These are phyloP conservation scores for Micromesistius poutassou DNA, from an alignment of 2,797 vertebrate genomes.

Conservation along the genomic window DNA sequence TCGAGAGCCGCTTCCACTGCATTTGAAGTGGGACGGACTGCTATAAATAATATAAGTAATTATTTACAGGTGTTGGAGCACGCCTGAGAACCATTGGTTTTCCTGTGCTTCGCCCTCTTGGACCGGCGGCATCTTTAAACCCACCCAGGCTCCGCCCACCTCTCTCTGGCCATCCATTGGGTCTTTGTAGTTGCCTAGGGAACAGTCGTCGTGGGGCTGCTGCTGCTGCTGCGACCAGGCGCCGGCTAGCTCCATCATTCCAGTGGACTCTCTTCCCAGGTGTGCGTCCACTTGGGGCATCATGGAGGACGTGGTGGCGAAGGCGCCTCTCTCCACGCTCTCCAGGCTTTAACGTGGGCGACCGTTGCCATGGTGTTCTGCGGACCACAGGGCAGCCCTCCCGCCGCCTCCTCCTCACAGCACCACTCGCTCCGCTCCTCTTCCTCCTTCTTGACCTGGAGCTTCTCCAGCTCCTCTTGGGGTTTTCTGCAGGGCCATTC, in stretches of 20 bases:
- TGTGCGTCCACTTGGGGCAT: neutral
- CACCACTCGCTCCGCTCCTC: neutral
- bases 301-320: neutral
- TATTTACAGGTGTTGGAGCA: constrained; percentile 23
- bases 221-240: neutral
- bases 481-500: neutral
- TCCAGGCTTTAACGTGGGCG: neutral
- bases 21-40: neutral
- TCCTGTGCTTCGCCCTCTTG: neutral
- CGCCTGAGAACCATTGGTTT: constrained; percentile 9
- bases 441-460: constrained; percentile 1
- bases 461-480: neutral
- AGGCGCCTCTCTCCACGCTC: neutral
- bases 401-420: neutral
- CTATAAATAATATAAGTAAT: neutral
- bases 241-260: neutral
- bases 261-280: neutral
- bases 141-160: neutral
- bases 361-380: neutral
- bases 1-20: neutral
- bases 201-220: neutral
- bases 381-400: neutral
- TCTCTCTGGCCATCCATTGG: neutral
- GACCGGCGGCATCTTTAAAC: constrained; percentile 9
- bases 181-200: neutral